Evolutionary conservation across 2,888 invertebrate genomes (phyloP).

Genomic region (Adineta ricciae): DNA sequence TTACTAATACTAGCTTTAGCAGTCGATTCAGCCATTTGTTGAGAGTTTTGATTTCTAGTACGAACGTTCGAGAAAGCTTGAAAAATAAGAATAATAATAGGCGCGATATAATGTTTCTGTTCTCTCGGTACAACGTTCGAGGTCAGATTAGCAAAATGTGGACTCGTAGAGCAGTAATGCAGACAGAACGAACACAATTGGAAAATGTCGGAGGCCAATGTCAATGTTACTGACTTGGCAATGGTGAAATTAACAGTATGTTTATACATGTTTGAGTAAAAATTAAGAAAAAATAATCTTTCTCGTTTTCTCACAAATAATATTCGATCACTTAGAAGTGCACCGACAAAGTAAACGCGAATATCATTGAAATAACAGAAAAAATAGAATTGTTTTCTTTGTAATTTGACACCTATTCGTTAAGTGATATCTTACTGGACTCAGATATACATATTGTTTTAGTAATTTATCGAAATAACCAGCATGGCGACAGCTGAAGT

Average conservation of each 20-base stretch:
- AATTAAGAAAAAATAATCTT: neutral
- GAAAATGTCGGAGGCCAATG: neutral
- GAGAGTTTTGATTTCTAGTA: too few relatives aligned
- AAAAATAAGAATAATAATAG: neutral
- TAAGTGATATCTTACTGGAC: too few relatives aligned
- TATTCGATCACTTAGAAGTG: too few relatives aligned
- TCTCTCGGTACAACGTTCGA: neutral
- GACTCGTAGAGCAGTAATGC: neutral
- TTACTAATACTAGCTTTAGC: conserved; percentile 64
- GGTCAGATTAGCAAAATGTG: neutral
- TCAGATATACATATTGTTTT: neutral
- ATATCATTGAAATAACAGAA: too few relatives aligned
- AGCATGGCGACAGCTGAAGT: neutral
- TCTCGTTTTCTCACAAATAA: too few relatives aligned
- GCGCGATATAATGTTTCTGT: neutral
- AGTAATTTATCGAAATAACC: neutral
- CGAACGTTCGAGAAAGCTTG: neutral
- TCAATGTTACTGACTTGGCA: neutral
- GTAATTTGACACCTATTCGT: too few relatives aligned
- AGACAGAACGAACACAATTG: neutral
- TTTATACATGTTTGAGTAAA: neutral
- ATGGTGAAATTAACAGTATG: neutral
- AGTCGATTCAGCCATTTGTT: conserved; percentile 35
- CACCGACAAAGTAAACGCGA: too few relatives aligned
- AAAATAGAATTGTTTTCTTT: too few relatives aligned